phyloP scores from a whole-genome alignment of 2,797 vertebrate genomes.

The Cyclura pinguis region DNA sequence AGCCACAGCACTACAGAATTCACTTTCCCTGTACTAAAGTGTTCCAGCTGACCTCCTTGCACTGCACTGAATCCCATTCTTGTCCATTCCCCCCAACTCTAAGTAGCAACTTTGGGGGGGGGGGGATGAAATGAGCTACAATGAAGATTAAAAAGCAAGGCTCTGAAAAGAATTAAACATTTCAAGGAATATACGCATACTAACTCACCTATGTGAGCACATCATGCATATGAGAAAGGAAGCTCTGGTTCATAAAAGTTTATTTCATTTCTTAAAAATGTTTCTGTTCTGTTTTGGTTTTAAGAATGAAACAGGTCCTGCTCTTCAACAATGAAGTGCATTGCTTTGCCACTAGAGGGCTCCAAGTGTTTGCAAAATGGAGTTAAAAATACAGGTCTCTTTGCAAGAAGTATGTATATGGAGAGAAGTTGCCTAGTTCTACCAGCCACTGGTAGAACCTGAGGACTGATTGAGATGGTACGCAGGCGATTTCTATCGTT shows the following conservation, averaged over 20 bases:
- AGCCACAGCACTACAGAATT: neutral
- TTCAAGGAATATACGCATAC: neutral
- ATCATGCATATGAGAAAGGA: neutral
- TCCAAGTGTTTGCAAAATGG: slow-evolving; percentile 5
- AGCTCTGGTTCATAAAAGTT: neutral
- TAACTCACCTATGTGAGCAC: neutral
- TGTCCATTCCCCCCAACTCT: neutral
- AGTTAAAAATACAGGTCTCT: neutral
- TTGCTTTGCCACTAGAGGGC: slow-evolving; percentile 26
- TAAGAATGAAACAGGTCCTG: neutral
- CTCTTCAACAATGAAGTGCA: neutral
- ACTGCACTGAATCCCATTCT: neutral
- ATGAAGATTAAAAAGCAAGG: neutral
- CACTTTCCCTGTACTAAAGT: neutral
- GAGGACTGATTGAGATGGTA: too few relatives aligned
- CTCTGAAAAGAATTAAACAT: neutral
- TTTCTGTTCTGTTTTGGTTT: neutral
- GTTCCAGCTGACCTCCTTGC: neutral
- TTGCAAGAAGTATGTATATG: neutral
- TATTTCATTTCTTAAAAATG: neutral
- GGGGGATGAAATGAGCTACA: too few relatives aligned
- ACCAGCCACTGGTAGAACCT: too few relatives aligned
- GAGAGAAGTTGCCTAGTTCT: too few relatives aligned
- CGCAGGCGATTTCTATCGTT: too few relatives aligned
- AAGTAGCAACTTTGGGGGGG: neutral